Conservation (phyloP, 1,140 invertebrate genomes). For the Brachionus rotundiformis region DNA sequence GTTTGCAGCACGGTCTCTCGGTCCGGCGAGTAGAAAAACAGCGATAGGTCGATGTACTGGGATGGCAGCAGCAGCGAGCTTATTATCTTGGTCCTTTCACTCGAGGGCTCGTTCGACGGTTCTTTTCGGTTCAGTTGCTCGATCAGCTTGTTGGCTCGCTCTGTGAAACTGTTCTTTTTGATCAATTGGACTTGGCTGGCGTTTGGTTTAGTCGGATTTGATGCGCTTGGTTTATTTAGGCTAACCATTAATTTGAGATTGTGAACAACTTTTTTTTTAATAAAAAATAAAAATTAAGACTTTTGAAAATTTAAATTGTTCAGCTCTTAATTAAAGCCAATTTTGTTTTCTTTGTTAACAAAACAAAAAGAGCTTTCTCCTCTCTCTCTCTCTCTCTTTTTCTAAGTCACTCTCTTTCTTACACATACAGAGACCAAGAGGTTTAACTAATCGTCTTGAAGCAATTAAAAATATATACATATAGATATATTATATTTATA, state of each 20-base stretch:
- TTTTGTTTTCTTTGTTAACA: constrained; percentile 23
- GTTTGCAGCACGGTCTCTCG: not conserved
- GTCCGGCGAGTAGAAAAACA: constrained; percentile 25
- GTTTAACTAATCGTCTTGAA: constrained; percentile 36
- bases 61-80: constrained; percentile 41
- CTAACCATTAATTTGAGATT: constrained; percentile 44
- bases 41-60: constrained; percentile 39
- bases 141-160: constrained; percentile 26
- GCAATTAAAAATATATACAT: not conserved
- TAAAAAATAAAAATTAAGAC: not conserved
- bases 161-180: constrained; percentile 44
- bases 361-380: constrained; percentile 11
- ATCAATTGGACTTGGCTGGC: not conserved
- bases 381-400: not conserved
- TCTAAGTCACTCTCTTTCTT: not conserved
- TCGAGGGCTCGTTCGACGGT: not conserved
- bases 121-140: constrained; percentile 7
- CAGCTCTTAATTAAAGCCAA: constrained; percentile 18
- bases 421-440: not conserved
- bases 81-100: not conserved
- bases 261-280: constrained; percentile 7
- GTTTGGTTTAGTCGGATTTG: not conserved
- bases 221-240: constrained; percentile 20
- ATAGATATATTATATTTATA: too few species aligned
- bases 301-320: constrained; percentile 18